These are phyloP conservation scores for Drosophila anceps DNA, from an alignment of 2,888 invertebrate genomes.

Conservation along the genomic window DNA sequence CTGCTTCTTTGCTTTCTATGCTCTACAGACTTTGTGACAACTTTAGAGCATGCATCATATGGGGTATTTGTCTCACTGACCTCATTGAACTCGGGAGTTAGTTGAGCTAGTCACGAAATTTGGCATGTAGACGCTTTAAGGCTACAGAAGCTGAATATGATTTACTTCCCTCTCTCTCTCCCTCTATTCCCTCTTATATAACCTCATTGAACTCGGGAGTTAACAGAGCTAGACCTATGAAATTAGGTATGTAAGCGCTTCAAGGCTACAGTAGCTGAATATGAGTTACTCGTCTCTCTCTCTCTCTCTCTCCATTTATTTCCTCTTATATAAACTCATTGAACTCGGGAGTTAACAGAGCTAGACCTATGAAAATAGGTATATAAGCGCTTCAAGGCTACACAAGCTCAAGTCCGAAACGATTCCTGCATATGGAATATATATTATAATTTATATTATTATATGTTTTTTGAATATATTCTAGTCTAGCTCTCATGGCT, in stretches of 20 bases:
- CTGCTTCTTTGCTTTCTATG: no score
- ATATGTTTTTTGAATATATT: background rate
- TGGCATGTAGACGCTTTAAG: no score
- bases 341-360: background rate
- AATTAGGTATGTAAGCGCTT: background rate
- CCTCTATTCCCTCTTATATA: no score
- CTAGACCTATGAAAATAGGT: background rate
- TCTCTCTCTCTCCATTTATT: background rate
- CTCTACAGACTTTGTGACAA: no score
- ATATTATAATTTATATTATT: background rate
- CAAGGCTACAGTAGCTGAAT: background rate
- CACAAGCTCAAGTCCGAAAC: background rate
- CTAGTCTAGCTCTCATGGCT: background rate
- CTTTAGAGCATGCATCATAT: no score
- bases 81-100: no score
- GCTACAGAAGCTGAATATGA: no score
- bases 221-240: background rate
- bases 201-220: background rate
- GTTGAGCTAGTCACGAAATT: no score
- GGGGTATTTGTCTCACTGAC: background rate
- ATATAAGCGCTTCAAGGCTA: background rate
- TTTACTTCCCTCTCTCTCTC: no score
- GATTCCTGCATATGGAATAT: background rate
- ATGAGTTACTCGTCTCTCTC: background rate
- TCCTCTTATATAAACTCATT: background rate